A percentile compares a stretch with the other conserved stretches of the same genome.
Conservation (phyloP, 1,140 invertebrate genomes). For the Lepidurus apus region DNA sequence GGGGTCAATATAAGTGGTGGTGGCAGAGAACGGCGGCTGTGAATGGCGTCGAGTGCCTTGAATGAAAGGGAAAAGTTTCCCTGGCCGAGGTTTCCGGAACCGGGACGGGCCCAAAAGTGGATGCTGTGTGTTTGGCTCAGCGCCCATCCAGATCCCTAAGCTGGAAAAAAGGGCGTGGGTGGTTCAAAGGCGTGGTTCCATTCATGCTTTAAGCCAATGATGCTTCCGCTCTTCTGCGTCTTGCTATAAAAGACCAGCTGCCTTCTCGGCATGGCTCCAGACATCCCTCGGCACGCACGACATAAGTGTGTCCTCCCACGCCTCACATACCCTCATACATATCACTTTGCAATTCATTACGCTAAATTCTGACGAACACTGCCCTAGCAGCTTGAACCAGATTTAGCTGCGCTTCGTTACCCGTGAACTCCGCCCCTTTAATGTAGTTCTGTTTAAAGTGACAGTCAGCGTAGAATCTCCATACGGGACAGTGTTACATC, state of each 20-base stretch:
- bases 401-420: too few relatives aligned
- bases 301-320: not conserved
- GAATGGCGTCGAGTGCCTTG: not conserved
- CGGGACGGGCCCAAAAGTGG: constrained; percentile 11
- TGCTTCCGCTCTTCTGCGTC: constrained; percentile 3
- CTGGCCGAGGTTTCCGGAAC: not conserved
- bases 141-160: not conserved
- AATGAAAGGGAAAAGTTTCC: constrained; percentile 15
- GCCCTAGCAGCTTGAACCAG: too few relatives aligned
- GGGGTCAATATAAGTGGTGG: constrained; percentile 3
- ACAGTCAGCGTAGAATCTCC: too few relatives aligned
- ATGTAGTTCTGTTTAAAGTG: too few relatives aligned
- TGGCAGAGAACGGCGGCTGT: not conserved
- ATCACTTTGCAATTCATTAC: not conserved
- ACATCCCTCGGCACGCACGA: not conserved
- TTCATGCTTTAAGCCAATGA: constrained; percentile 14
- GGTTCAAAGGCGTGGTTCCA: not conserved
- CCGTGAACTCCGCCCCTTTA: too few relatives aligned
- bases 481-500: too few relatives aligned
- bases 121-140: constrained; percentile 14
- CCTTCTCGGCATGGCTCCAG: constrained; percentile 11
- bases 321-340: constrained; percentile 1
- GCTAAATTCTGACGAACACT: too few relatives aligned
- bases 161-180: constrained; percentile 8
- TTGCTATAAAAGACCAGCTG: constrained; percentile 19